Conservation (phyloP, 2,797 vertebrate genomes). For the Choloepus didactylus region DNA sequence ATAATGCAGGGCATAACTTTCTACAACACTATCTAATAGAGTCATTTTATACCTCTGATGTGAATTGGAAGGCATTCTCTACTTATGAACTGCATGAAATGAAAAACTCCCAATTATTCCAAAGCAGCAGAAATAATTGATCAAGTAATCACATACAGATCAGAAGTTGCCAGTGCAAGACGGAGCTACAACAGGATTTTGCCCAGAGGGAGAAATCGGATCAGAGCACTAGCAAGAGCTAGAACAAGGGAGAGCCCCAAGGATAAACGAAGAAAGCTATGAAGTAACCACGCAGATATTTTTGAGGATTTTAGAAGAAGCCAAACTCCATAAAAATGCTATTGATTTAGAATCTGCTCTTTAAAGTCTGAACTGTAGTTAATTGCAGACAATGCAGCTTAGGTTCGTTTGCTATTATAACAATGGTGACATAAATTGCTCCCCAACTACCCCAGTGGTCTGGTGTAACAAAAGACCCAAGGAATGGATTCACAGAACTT, state of each 20-base stretch:
- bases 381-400: neutral
- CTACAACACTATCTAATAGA: neutral
- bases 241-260: neutral
- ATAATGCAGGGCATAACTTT: slow-evolving; percentile 5
- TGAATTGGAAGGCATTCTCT: neutral
- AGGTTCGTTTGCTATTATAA: neutral
- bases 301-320: neutral
- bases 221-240: neutral
- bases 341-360: slow-evolving; percentile 1
- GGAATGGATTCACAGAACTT: neutral
- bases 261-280: neutral
- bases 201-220: neutral
- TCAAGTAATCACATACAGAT: neutral
- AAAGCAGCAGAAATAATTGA: neutral
- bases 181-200: neutral
- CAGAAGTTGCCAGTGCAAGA: neutral
- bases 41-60: neutral
- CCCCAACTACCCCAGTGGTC: neutral
- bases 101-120: slow-evolving; percentile 23
- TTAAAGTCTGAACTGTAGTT: neutral
- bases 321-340: neutral
- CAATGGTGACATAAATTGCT: neutral
- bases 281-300: neutral
- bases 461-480: neutral
- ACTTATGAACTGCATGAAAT: slow-evolving; percentile 30